A percentile compares a stretch with the other conserved stretches of the same genome.
Evolutionary conservation across 1,140 invertebrate species (phyloP).

Genomic region (Formica exsecta): DNA sequence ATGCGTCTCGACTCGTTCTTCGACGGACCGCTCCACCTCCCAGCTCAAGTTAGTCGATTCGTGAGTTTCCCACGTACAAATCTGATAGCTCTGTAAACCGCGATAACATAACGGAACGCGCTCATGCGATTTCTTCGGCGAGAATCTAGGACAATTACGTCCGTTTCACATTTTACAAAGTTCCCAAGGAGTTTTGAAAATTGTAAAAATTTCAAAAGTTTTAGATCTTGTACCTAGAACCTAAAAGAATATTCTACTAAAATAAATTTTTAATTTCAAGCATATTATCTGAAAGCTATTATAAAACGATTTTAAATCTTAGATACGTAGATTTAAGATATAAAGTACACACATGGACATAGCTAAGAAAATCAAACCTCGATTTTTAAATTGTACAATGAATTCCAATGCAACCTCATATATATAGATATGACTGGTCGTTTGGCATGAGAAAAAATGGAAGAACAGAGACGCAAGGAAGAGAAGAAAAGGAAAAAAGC

Average conservation of each 20-base stretch:
- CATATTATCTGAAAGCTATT: neutral
- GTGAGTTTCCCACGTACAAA: constrained; percentile 49
- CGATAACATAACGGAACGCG: neutral
- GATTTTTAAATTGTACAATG: constrained; percentile 44
- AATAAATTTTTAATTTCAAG: constrained; percentile 6
- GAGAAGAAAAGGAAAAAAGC: constrained; percentile 20
- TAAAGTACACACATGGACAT: neutral
- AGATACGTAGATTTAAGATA: constrained; percentile 28
- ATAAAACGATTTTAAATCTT: neutral
- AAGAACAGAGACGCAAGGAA: constrained; percentile 8
- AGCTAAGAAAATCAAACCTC: constrained; percentile 27
- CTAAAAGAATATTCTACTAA: neutral
- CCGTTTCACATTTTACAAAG: constrained; percentile 22
- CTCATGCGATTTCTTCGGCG: constrained; percentile 26
- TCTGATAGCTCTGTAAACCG: constrained; percentile 25
- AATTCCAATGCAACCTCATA: constrained; percentile 24
- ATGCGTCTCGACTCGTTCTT: constrained; percentile 66
- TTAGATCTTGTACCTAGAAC: neutral
- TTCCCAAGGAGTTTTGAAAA: neutral
- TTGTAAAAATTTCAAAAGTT: neutral
- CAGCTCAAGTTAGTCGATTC: constrained; percentile 34
- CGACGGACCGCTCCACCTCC: constrained; percentile 20
- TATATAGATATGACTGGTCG: constrained; percentile 48
- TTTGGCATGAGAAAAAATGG: constrained; percentile 47
- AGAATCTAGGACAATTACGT: neutral